A percentile compares a stretch with the other conserved stretches of the same genome.
Evolutionary conservation across 2,797 vertebrate genomes (phyloP).

Genomic region (Heliangelus exortis): DNA sequence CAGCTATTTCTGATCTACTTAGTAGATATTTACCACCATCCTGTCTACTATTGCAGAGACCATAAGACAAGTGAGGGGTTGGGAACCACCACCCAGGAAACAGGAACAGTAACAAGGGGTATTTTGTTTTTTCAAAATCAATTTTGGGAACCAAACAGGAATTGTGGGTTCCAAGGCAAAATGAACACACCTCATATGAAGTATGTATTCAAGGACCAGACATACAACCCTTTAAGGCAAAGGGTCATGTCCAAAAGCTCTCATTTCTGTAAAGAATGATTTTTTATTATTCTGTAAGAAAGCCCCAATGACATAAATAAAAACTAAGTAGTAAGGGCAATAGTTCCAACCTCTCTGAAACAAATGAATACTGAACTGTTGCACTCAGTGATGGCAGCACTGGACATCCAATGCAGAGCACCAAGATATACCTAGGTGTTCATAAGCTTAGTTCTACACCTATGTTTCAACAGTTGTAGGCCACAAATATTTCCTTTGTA

Average conservation of each 20-base stretch:
- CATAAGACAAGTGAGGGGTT: neutral
- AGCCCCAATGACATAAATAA: neutral
- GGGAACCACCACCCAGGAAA: neutral
- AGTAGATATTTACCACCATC: accelerated
- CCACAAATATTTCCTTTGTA: neutral
- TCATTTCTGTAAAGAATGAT: neutral
- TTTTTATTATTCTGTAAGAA: neutral
- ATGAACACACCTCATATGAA: neutral
- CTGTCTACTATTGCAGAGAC: neutral
- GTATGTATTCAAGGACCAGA: neutral
- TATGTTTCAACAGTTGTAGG: neutral
- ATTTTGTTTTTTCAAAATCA: neutral
- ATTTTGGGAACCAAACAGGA: neutral
- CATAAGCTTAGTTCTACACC: neutral
- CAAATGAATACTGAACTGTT: neutral
- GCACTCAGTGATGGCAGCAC: neutral
- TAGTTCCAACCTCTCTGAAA: neutral
- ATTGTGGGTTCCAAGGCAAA: neutral
- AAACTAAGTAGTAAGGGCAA: neutral
- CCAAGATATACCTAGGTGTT: neutral
- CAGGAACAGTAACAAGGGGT: neutral
- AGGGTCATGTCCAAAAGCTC: neutral
- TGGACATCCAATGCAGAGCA: neutral
- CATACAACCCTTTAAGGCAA: neutral
- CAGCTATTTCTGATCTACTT: neutral